Conservation (phyloP, 1,140 invertebrate species). For the Stegodyphus dumicola region DNA sequence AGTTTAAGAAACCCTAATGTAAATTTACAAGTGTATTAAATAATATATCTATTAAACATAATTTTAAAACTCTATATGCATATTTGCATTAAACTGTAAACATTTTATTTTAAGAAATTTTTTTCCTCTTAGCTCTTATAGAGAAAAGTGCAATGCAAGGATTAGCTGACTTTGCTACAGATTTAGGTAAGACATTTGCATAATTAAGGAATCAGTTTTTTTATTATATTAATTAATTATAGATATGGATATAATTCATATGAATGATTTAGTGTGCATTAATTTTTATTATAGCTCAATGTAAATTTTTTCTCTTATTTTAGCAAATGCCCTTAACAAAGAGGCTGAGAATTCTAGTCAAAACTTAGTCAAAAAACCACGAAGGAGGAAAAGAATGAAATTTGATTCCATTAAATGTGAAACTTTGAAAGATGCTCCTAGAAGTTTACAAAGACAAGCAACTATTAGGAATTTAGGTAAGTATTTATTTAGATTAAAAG, state of each 20-base stretch:
- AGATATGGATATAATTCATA: neutral
- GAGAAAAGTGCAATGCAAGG: slow-evolving; percentile 88
- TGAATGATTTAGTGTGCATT: neutral
- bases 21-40: neutral
- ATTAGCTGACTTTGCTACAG: slow-evolving; percentile 81
- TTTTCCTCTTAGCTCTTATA: slow-evolving; percentile 77
- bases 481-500: neutral
- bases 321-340: slow-evolving; percentile 51
- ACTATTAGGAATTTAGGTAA: slow-evolving; percentile 50
- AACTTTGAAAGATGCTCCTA: slow-evolving; percentile 44
- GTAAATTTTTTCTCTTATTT: slow-evolving; percentile 14
- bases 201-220: neutral
- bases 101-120: slow-evolving; percentile 16
- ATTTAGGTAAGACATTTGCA: slow-evolving; percentile 59
- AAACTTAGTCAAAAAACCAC: slow-evolving; percentile 45
- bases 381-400: slow-evolving; percentile 57
- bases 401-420: slow-evolving; percentile 56
- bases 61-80: neutral
- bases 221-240: neutral
- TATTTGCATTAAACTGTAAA: slow-evolving; percentile 4
- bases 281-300: neutral
- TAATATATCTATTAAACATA: neutral
- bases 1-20: no score
- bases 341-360: slow-evolving; percentile 59
- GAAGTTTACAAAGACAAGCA: slow-evolving; percentile 49